Evolutionary conservation across 2,888 invertebrate species (phyloP).

Genomic region (Ctena decussata): DNA sequence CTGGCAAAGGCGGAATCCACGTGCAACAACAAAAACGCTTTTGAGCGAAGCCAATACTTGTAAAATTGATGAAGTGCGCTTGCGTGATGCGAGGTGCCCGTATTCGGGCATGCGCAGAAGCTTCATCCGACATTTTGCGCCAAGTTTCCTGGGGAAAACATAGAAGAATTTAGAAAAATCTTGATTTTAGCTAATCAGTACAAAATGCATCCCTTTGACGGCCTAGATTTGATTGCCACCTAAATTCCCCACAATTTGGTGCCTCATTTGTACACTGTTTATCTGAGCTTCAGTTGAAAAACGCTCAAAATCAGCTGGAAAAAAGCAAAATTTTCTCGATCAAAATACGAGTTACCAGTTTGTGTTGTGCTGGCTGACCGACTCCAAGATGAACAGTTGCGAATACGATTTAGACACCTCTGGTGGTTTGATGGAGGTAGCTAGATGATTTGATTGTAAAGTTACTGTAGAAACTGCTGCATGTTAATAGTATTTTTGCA

Average conservation of each 20-base stretch:
- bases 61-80: conserved; percentile 57
- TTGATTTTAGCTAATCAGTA: conserved; percentile 18
- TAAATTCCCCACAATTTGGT: conserved; percentile 14
- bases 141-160: conserved; percentile 76
- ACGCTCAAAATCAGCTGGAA: not conserved
- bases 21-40: too few species aligned
- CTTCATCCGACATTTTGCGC: conserved; percentile 85
- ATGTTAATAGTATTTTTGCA: too few species aligned
- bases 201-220: conserved; percentile 16
- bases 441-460: conserved; percentile 73
- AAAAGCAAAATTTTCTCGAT: conserved; percentile 9
- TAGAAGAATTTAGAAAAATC: conserved; percentile 36
- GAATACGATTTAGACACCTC: conserved; percentile 93
- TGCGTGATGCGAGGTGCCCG: conserved; percentile 70
- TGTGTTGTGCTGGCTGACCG: not conserved
- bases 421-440: conserved; percentile 95
- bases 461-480: not conserved
- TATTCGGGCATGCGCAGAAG: conserved; percentile 81
- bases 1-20: too few species aligned
- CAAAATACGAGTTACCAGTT: not conserved
- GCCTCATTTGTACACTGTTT: not conserved
- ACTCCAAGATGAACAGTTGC: conserved; percentile 89
- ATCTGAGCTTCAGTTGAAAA: not conserved
- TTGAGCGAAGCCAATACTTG: not conserved
- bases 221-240: not conserved